Evolutionary conservation across 2,797 vertebrate genomes (phyloP).

Genomic region (Australoheros facetus): DNA sequence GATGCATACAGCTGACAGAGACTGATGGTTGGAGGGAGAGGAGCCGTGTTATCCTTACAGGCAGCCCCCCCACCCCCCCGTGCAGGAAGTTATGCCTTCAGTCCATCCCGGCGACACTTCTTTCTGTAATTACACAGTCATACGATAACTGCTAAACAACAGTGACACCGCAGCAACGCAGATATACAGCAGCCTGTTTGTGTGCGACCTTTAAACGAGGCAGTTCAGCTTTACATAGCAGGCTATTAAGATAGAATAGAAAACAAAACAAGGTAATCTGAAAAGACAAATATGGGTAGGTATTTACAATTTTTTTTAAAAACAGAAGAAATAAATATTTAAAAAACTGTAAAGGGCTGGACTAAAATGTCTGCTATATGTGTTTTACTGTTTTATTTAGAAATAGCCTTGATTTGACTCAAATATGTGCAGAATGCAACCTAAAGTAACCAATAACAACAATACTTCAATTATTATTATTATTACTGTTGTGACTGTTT

Average conservation of each 20-base stretch:
- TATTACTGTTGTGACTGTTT: not conserved
- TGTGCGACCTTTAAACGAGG: not conserved
- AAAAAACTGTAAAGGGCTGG: not conserved
- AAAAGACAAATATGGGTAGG: not conserved
- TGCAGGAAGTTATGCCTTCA: constrained; percentile 38
- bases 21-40: constrained; percentile 25
- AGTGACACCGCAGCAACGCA: not conserved
- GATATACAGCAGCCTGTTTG: not conserved
- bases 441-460: not conserved
- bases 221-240: not conserved
- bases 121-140: not conserved
- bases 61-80: not conserved
- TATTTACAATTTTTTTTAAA: not conserved
- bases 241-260: not conserved
- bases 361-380: not conserved
- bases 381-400: not conserved
- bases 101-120: not conserved
- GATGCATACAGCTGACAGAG: constrained; percentile 36
- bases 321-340: not conserved
- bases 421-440: not conserved
- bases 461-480: accelerated
- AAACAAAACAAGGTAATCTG: not conserved
- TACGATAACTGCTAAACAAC: not conserved
- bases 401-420: not conserved
- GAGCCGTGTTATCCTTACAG: constrained; percentile 6